phyloP scores from a whole-genome alignment of 2,113 vertebrate species.

The Anser brachyrhynchus region DNA sequence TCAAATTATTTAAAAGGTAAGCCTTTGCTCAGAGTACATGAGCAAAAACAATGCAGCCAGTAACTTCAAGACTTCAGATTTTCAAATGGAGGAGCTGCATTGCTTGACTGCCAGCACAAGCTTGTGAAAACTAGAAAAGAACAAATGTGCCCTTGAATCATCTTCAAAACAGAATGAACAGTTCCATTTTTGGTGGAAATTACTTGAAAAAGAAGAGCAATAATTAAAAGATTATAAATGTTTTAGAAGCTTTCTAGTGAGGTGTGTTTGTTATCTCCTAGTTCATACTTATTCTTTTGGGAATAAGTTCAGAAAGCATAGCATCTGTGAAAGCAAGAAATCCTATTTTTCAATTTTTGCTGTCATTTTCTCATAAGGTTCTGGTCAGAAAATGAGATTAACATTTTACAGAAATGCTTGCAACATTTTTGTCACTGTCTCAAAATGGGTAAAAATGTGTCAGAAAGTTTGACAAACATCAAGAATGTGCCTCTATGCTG shows the following conservation, averaged over 20 bases:
- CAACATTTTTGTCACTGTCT: constrained; percentile 42
- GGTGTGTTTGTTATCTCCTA: not conserved
- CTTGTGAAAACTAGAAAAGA: not conserved
- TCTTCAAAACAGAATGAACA: not conserved
- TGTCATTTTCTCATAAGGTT: constrained; percentile 30
- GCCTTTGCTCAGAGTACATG: not conserved
- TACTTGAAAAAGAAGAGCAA: not conserved
- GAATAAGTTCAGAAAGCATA: not conserved
- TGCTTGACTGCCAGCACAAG: not conserved
- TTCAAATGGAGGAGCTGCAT: not conserved
- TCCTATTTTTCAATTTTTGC: not conserved
- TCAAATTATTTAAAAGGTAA: not conserved
- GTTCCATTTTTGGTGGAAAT: not conserved
- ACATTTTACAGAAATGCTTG: constrained; percentile 43
- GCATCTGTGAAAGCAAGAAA: constrained; percentile 3
- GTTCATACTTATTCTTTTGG: not conserved
- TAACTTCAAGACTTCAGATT: not conserved
- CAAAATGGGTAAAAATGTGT: constrained; percentile 61
- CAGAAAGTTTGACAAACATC: constrained; percentile 60
- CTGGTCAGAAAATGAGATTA: constrained; percentile 47
- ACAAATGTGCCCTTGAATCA: not conserved
- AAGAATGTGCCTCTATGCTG: constrained; percentile 36
- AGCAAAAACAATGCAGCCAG: not conserved
- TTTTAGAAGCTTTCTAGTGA: not conserved
- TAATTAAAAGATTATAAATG: not conserved